Evolutionary conservation across 2,888 invertebrate species (phyloP).

Genomic region (Oeneis ivallda): DNA sequence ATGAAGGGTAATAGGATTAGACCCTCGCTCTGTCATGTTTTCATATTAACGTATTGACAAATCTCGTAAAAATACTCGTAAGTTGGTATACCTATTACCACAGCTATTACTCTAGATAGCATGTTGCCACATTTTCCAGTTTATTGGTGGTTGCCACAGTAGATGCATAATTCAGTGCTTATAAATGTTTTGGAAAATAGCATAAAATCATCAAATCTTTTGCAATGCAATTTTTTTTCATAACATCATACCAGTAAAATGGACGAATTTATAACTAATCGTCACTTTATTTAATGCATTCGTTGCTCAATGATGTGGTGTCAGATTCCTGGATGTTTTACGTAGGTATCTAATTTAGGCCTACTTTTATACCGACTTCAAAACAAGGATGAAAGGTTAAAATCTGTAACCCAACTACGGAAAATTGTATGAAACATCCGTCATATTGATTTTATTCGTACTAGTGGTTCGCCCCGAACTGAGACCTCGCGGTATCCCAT

Average conservation of each 20-base stretch:
- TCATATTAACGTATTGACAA: too few species aligned
- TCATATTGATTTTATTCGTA: too few species aligned
- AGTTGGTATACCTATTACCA: too few species aligned
- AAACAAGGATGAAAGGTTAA: too few species aligned
- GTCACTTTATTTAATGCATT: neutral
- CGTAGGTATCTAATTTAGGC: neutral
- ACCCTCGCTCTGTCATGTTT: too few species aligned
- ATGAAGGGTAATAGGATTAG: too few species aligned
- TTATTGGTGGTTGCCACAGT: neutral
- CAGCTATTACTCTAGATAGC: constrained; percentile 27
- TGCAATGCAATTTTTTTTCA: constrained; percentile 12
- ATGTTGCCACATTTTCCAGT: neutral
- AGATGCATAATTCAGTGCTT: constrained; percentile 32
- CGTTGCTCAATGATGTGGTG: constrained; percentile 4
- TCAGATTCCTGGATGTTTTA: neutral
- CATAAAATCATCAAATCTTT: constrained; percentile 4
- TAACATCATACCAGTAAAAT: neutral
- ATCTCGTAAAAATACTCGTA: too few species aligned
- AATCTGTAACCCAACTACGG: too few species aligned
- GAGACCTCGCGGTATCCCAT: too few species aligned
- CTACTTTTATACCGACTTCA: neutral
- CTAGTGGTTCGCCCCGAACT: too few species aligned
- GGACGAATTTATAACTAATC: neutral
- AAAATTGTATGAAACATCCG: too few species aligned
- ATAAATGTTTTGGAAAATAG: constrained; percentile 9